Evolutionary conservation across 2,113 vertebrate genomes (phyloP).

Genomic region (Pholis gunnellus): DNA sequence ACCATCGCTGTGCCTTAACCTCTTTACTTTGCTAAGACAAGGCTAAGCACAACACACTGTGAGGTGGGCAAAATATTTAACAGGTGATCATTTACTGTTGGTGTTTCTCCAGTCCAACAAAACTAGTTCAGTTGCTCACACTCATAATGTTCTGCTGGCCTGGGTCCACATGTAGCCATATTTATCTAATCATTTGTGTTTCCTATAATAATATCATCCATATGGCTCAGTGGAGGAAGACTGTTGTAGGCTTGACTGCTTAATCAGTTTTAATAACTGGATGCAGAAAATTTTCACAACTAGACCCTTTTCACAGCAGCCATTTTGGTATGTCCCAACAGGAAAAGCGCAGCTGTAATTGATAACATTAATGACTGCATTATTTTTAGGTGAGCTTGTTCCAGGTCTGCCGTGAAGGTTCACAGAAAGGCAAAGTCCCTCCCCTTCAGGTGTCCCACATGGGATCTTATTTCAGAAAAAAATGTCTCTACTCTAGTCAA

Average conservation of each 20-base stretch:
- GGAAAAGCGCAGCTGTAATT: neutral
- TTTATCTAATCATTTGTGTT: neutral
- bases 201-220: neutral
- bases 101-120: neutral
- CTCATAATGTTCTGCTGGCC: neutral
- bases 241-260: neutral
- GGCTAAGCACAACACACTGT: neutral
- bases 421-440: too few species aligned
- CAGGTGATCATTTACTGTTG: neutral
- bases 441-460: too few species aligned
- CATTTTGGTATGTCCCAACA: neutral
- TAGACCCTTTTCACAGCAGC: neutral
- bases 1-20: slow-evolving; percentile 61
- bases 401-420: neutral
- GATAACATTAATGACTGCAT: neutral
- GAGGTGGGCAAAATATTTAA: neutral
- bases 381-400: neutral
- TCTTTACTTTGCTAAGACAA: slow-evolving; percentile 28
- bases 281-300: neutral
- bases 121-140: neutral
- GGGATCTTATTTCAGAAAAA: too few species aligned
- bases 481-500: too few species aligned
- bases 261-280: neutral
- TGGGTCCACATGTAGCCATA: neutral
- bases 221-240: neutral